Percentiles rank a stretch among this genome's conserved stretches.
phyloP scores from a whole-genome alignment of 2,113 vertebrate genomes.

The Mesitornis unicolor region DNA sequence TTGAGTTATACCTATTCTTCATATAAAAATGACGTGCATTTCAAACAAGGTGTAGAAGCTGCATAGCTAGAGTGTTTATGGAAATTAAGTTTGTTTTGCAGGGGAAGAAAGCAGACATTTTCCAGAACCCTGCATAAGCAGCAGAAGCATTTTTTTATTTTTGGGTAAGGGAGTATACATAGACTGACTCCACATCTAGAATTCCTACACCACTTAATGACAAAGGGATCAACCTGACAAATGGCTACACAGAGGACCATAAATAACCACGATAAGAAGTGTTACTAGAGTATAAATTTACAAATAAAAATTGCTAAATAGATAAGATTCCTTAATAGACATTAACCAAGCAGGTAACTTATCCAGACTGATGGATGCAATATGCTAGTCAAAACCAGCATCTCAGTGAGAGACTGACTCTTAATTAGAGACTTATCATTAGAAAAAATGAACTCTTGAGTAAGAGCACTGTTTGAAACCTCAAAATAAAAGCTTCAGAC shows the following conservation, averaged over 20 bases:
- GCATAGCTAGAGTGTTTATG: not conserved
- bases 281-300: not conserved
- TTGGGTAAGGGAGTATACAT: not conserved
- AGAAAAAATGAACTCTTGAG: not conserved
- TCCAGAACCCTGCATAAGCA: not conserved
- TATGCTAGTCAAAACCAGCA: not conserved
- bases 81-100: slow-evolving; percentile 10
- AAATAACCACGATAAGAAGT: not conserved
- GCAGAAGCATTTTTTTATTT: slow-evolving; percentile 43
- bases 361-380: not conserved
- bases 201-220: not conserved
- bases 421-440: not conserved
- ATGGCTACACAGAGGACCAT: not conserved
- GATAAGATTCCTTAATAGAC: not conserved
- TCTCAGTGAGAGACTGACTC: not conserved
- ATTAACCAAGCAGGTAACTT: not conserved
- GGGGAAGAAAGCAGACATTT: not conserved
- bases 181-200: not conserved
- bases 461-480: not conserved
- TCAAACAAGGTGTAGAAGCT: not conserved
- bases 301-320: not conserved
- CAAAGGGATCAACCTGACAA: not conserved
- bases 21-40: not conserved
- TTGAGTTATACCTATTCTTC: not conserved
- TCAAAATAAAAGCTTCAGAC: not conserved